phyloP scores from a whole-genome alignment of 2,113 vertebrate species.

The Emydocephalus ijimae region DNA sequence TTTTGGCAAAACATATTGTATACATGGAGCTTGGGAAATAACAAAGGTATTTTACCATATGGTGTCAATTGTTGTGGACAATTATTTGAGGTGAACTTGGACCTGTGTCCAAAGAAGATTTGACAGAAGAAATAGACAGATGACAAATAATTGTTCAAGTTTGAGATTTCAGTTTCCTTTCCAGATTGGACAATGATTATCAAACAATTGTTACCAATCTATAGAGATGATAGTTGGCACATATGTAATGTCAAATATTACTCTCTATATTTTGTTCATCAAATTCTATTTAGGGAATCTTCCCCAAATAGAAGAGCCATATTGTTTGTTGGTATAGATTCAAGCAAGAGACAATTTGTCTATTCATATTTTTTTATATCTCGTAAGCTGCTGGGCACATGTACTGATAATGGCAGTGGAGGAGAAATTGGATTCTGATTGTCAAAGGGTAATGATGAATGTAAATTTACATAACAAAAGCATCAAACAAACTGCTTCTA shows the following conservation, averaged over 20 bases:
- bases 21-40: not conserved
- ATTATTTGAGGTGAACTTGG: not conserved
- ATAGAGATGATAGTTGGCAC: not conserved
- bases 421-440: not conserved
- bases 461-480: slow-evolving; percentile 11
- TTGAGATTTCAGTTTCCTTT: not conserved
- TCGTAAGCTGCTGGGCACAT: not conserved
- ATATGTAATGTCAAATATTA: not conserved
- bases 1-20: not conserved
- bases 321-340: slow-evolving; percentile 6
- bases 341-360: not conserved
- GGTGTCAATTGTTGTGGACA: not conserved
- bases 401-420: not conserved
- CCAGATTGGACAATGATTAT: not conserved
- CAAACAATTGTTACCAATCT: not conserved
- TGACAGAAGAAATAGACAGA: not conserved
- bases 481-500: not conserved
- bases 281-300: not conserved
- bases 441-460: slow-evolving; percentile 1
- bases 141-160: not conserved
- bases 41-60: not conserved
- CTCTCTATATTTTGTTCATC: not conserved
- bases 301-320: not conserved
- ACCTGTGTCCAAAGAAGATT: not conserved
- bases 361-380: not conserved